phyloP scores from a whole-genome alignment of 2,888 invertebrate species.

The Micoletzkya japonica region DNA sequence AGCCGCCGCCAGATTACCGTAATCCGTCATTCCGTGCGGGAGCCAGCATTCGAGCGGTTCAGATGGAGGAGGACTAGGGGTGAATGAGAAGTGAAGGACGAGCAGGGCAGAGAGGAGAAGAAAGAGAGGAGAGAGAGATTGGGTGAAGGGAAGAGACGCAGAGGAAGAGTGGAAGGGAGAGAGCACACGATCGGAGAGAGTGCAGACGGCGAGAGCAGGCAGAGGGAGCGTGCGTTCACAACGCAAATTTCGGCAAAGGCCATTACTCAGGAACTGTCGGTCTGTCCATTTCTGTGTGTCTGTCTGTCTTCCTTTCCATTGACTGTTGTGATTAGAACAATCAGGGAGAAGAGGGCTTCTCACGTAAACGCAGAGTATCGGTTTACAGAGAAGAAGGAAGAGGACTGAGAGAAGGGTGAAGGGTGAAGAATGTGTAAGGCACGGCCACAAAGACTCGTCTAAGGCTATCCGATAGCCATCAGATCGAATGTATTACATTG shows the following conservation, averaged over 20 bases:
- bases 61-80: too few species aligned
- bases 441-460: background rate
- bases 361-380: too few species aligned
- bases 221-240: background rate
- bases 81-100: too few species aligned
- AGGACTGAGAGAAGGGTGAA: background rate
- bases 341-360: background rate
- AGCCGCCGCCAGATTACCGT: slow-evolving; percentile 34
- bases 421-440: background rate
- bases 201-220: background rate
- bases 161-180: slow-evolving; percentile 1
- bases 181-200: background rate
- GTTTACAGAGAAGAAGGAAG: background rate
- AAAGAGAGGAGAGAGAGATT: slow-evolving; percentile 25
- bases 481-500: too few species aligned
- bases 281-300: too few species aligned
- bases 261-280: background rate
- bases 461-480: background rate
- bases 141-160: background rate
- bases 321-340: too few species aligned
- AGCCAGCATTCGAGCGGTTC: background rate
- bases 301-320: too few species aligned
- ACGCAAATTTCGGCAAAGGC: background rate
- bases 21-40: slow-evolving; percentile 3
- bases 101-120: background rate